phyloP scores from a whole-genome alignment of 1,140 invertebrate species.

The Laupala kohalensis region DNA sequence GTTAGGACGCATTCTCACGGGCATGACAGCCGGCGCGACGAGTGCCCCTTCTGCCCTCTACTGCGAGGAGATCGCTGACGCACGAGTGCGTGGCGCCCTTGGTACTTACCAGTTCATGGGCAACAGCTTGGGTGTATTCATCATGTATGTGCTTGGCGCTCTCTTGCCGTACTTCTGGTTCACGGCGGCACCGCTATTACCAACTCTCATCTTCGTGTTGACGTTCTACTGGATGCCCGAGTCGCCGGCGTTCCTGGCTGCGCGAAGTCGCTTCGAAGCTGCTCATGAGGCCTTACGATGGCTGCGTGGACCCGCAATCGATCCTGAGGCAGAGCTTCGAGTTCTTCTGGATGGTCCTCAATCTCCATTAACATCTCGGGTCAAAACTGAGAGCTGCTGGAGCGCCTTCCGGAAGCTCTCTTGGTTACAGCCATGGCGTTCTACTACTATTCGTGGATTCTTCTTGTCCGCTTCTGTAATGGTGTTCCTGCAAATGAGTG shows the following conservation, averaged over 20 bases:
- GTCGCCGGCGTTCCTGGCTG: constrained; percentile 56
- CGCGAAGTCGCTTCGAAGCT: constrained; percentile 38
- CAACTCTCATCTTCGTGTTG: constrained; percentile 44
- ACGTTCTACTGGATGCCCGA: constrained; percentile 60
- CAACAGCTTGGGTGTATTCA: constrained; percentile 45
- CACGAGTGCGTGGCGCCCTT: constrained; percentile 28
- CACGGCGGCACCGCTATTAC: constrained; percentile 38
- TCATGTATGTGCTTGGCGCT: constrained; percentile 50
- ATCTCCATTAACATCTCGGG: constrained; percentile 14
- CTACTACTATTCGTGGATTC: background rate
- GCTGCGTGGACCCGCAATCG: constrained; percentile 33
- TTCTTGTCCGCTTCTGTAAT: background rate
- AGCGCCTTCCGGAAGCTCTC: background rate
- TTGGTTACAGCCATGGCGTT: background rate
- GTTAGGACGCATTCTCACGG: background rate
- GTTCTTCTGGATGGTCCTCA: constrained; percentile 27
- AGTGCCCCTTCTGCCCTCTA: constrained; percentile 35
- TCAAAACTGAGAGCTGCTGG: background rate
- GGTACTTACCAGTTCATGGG: constrained; percentile 25
- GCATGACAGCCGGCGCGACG: background rate
- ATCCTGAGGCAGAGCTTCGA: constrained; percentile 27
- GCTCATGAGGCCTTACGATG: constrained; percentile 45
- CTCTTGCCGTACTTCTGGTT: constrained; percentile 36
- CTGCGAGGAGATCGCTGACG: constrained; percentile 44
- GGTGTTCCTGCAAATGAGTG: background rate